Conservation (phyloP, 2,888 invertebrate species). For the Scaptomyza flava region DNA sequence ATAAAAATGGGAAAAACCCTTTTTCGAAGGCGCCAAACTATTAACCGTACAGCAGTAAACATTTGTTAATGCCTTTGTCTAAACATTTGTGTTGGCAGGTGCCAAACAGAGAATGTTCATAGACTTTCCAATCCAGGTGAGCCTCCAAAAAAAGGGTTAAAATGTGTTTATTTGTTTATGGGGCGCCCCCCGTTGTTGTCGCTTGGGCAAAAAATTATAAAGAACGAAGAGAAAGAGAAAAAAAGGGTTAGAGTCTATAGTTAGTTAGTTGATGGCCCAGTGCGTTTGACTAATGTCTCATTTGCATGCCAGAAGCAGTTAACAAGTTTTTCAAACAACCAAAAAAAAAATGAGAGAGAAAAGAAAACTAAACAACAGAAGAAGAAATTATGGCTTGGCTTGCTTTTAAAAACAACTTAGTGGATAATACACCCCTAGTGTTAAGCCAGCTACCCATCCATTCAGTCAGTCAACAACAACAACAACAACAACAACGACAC, state of each 20-base stretch:
- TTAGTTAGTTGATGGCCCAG: constrained; percentile 63
- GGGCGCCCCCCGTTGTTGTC: constrained; percentile 59
- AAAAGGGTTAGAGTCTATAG: constrained; percentile 53
- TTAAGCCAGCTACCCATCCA: constrained; percentile 66
- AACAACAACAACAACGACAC: constrained; percentile 52
- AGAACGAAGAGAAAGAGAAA: constrained; percentile 8
- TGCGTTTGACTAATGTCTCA: constrained; percentile 81
- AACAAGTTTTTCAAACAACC: constrained; percentile 64
- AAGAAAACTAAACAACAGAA: constrained; percentile 10
- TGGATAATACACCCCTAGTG: constrained; percentile 79
- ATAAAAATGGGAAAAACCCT: constrained; percentile 42
- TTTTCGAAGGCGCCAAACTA: constrained; percentile 70
- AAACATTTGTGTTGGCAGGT: constrained; percentile 74
- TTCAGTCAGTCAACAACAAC: constrained; percentile 19
- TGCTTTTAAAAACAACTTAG: constrained; percentile 81
- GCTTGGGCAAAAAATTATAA: constrained; percentile 1
- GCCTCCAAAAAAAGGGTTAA: constrained; percentile 66
- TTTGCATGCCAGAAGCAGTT: constrained; percentile 81
- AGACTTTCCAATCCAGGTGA: constrained; percentile 29
- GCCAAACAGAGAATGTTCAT: constrained; percentile 19
- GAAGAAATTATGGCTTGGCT: constrained; percentile 74
- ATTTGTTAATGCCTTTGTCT: constrained; percentile 81
- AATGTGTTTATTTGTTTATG: constrained; percentile 81
- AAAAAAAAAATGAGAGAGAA: background rate
- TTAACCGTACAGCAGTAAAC: constrained; percentile 78